phyloP scores from a whole-genome alignment of 2,113 vertebrate genomes.

The Ancistrus triradiatus region DNA sequence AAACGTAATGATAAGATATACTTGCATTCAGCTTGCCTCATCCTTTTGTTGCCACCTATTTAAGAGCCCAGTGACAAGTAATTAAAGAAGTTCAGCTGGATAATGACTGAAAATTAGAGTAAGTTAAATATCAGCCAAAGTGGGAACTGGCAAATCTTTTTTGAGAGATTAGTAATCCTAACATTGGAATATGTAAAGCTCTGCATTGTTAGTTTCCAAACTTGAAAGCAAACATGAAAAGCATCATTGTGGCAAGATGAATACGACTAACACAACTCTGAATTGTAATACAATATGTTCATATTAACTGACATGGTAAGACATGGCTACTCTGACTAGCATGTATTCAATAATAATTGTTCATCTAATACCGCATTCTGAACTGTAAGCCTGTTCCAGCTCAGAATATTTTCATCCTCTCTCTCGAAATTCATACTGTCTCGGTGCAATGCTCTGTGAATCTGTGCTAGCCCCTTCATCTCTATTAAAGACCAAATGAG shows the following conservation, averaged over 20 bases:
- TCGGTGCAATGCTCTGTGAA: constrained; percentile 24
- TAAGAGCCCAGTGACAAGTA: background rate
- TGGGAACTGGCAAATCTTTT: too few species aligned
- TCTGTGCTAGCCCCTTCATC: constrained; percentile 47
- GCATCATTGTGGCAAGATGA: too few species aligned
- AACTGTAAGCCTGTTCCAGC: background rate
- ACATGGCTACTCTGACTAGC: background rate
- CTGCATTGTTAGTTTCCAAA: background rate
- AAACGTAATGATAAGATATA: too few species aligned
- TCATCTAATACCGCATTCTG: background rate
- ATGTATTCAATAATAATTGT: background rate
- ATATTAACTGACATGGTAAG: too few species aligned
- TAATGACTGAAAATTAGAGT: too few species aligned
- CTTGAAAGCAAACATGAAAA: too few species aligned
- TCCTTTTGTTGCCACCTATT: background rate
- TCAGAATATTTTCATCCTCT: too few species aligned
- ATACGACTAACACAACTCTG: too few species aligned
- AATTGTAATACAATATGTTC: too few species aligned
- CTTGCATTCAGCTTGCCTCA: background rate
- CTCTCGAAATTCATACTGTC: too few species aligned
- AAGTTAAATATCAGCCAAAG: too few species aligned
- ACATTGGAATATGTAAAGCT: background rate
- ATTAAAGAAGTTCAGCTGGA: background rate
- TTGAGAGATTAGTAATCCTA: too few species aligned
- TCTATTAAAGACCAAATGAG: constrained; percentile 60